Base-by-base conservation (phyloP, 2,113 vertebrate species). In the Larimichthys polyactis region DNA sequence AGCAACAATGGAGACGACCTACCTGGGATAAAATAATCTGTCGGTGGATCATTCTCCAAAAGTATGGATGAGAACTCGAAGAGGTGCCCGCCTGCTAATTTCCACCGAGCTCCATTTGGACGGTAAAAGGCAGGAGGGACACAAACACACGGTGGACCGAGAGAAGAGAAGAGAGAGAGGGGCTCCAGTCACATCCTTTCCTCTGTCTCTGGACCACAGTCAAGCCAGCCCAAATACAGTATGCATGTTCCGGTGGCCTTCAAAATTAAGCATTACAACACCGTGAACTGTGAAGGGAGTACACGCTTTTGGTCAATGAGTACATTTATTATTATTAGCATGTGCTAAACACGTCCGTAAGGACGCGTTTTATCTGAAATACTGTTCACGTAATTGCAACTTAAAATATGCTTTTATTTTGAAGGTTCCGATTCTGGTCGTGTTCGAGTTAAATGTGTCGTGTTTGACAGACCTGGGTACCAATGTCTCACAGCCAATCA, bases 41-140 rank as follows among this genome's bases (percentile, higher is more conserved):
- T 71, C 91, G 90, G 90, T 93, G 94, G 92, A 95, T 94, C 94
- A 95, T 96, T 78, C 84, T 95, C 92, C 87, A 81, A 52, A n/a
- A 22, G 27, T 48, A 10, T 48, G 75, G 71, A 15, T 5, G 69
- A 49, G 68, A 24, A 63, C 7, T 71, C 64, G 59, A 79, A 14
- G 27, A 70, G 69, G 22, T 22, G 20, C 67, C 15, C 76, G 44
- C 52, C 54, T 40, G 68, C 77, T 89, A 92, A 51, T 78, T 76
- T 20, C 81, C 80, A 67, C 48, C 22, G 19, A 81, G 78, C 64
- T 78, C 85, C 90, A 94, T 93, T 68, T 75, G 67, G 75, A 75
- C 19, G 59, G 65, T 52, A 65, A 76, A 67, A 15, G 58, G 62
- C 44, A 68, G 66, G 40, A 70, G 24, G 24, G 20, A 76, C 71